Evolutionary conservation across 2,113 vertebrate genomes (phyloP).

Genomic region (Halcyon senegalensis): DNA sequence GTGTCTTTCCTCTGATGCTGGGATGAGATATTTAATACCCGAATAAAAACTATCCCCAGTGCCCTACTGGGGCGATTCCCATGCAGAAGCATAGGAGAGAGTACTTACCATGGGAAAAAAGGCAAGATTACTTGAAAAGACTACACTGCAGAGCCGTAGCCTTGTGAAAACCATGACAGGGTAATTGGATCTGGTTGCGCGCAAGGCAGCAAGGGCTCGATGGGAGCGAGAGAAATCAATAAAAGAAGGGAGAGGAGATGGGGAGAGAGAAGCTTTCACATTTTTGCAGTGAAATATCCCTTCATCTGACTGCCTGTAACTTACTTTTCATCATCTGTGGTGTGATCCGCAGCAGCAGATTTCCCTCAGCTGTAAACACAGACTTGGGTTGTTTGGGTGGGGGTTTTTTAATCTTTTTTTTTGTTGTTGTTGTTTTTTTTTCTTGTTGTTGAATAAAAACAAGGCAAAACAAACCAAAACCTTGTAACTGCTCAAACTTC

Average conservation of each 20-base stretch:
- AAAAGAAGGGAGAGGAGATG: conserved; percentile 41
- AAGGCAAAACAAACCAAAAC: neutral
- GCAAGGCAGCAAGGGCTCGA: conserved; percentile 7
- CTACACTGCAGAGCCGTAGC: neutral
- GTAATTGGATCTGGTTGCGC: conserved; percentile 50
- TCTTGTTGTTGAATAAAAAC: neutral
- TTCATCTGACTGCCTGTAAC: conserved; percentile 33
- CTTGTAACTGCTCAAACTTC: neutral
- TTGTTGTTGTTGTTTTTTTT: no score
- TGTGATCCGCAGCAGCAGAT: neutral
- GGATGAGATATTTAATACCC: neutral
- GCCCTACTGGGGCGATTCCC: neutral
- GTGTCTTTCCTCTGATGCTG: neutral
- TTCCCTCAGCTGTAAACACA: conserved; percentile 10
- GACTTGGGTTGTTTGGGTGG: neutral
- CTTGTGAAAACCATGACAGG: neutral
- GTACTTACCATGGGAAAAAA: neutral
- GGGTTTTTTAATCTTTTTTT: neutral
- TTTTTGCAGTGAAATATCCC: conserved; percentile 16
- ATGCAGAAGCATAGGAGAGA: neutral
- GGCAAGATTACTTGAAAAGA: neutral
- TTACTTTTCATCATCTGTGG: conserved; percentile 45
- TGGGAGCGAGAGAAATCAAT: conserved; percentile 52
- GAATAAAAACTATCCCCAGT: neutral
- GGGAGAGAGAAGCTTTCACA: neutral